phyloP scores from a whole-genome alignment of 2,797 vertebrate genomes.

The Vultur gryphus region DNA sequence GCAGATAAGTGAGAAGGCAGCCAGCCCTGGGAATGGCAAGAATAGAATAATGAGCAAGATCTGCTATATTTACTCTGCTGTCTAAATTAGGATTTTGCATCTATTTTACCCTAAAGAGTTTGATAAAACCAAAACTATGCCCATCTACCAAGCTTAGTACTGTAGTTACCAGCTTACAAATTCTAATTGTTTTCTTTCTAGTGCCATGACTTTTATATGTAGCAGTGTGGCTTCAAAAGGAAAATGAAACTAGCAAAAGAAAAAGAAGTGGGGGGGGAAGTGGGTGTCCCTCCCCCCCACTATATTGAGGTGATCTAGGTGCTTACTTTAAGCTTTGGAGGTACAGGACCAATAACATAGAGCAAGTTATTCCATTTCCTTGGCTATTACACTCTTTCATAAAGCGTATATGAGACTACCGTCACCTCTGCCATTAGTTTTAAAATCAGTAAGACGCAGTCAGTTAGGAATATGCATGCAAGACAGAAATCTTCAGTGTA shows the following conservation, averaged over 20 bases:
- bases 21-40: background rate
- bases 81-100: background rate
- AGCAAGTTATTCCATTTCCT: background rate
- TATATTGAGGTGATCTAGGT: rapidly evolving
- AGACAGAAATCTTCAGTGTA: background rate
- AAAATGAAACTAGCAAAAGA: background rate
- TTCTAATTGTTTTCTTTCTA: background rate
- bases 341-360: background rate
- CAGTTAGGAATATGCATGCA: background rate
- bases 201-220: background rate
- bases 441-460: background rate
- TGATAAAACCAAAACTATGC: background rate
- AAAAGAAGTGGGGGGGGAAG: rapidly evolving
- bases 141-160: background rate
- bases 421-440: background rate
- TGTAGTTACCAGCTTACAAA: background rate
- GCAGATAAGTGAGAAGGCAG: background rate
- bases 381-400: background rate
- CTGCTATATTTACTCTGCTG: background rate
- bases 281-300: too few relatives aligned
- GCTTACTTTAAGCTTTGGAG: background rate
- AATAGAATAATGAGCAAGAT: background rate
- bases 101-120: background rate
- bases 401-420: background rate
- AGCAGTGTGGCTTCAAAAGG: background rate